Evolutionary conservation across 2,797 vertebrate genomes (phyloP), one percentile per base, ranked within the genome.

Genomic region (Mionectes olivaceus): DNA sequence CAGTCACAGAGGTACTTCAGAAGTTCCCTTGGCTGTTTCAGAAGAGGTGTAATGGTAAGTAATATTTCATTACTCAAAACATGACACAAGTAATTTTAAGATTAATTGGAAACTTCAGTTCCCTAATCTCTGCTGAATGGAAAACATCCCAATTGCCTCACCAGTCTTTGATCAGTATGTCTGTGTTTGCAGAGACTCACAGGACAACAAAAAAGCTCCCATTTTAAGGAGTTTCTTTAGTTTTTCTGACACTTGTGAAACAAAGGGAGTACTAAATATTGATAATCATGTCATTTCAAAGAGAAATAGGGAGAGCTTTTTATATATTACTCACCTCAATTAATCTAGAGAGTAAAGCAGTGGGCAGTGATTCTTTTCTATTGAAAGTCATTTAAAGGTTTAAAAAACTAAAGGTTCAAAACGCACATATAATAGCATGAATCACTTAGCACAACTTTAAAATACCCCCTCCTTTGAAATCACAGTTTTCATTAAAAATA

Each of bases 41-140:
- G 60, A 67, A 83, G 47, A 70, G 32, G 21, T 79, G 16, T 60
- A 67, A 65, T 44, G 7, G 53, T 55, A 86, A 41, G 55, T 70
- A 44, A 35, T 55, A 57, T 55, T 80, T 39, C 41, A 74, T 78
- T 86, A 70, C 50, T 84, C 57, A 73, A 90, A 91, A 86, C 77
- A 70, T 24, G 30, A 86, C 27, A 59, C 11, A n/a, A 13, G 8
- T 80, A 71, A 82, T 75, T 87, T 37, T 89, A 94, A 84, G 41
- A 87, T 84, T 87, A 85, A 92, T 77, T 85, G n/a, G 39, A 89
- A 93, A 71, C 16, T 76, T 12, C 9, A 60, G 21, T 93, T 87
- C 19, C 83, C 19, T 88, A 50, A 50, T 63, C 43, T 57, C 50
- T 83, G 24, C 57, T 71, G 53, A 75, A 68, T n/a, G 16, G 32